Conservation (phyloP, 2,113 vertebrate species). For the Hyperoodon ampullatus region DNA sequence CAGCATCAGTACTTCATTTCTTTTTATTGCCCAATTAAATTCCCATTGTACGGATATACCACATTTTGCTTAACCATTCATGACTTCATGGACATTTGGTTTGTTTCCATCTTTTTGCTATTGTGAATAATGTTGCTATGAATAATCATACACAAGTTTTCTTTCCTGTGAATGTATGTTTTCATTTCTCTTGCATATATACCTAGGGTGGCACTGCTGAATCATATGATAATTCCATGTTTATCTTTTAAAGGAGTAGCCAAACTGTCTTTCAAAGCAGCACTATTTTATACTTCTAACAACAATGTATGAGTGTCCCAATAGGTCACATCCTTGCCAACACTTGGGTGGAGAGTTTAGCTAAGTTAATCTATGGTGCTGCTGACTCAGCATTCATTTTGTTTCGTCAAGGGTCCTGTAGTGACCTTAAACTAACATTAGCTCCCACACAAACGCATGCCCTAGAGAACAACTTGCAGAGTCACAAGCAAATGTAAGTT, state of each 20-base stretch:
- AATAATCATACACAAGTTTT: neutral
- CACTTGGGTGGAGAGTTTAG: neutral
- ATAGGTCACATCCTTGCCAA: neutral
- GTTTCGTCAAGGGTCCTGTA: neutral
- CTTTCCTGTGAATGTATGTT: neutral
- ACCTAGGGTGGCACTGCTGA: neutral
- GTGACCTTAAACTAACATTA: neutral
- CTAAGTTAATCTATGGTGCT: neutral
- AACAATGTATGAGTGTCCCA: neutral
- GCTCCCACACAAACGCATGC: neutral
- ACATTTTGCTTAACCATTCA: neutral
- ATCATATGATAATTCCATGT: neutral
- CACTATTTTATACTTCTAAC: neutral
- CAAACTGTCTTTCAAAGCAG: neutral
- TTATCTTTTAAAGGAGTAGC: conserved; percentile 33
- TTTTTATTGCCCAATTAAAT: neutral
- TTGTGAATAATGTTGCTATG: neutral
- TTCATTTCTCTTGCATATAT: neutral
- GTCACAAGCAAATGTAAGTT: neutral
- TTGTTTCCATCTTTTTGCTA: neutral
- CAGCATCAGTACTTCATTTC: neutral
- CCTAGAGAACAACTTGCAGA: neutral
- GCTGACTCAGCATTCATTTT: neutral
- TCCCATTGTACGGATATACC: neutral
- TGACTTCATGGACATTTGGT: neutral